Evolutionary conservation across 64 coral and sea anemone genomes (phyloP).

Genomic region (Porites australiensis): DNA sequence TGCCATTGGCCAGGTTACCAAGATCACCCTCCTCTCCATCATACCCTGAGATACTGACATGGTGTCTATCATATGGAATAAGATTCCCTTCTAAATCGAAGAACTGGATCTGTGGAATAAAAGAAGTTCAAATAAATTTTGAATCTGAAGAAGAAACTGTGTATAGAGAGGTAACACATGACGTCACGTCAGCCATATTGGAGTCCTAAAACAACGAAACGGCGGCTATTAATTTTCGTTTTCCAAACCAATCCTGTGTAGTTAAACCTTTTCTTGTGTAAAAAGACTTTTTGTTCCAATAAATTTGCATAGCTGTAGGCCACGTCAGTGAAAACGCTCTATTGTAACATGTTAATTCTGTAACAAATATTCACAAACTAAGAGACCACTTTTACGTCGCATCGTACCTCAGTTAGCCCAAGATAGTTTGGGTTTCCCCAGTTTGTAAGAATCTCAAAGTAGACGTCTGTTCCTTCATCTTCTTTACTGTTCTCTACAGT

Average conservation of each 20-base stretch:
- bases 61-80: constrained; percentile 47
- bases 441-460: constrained; percentile 81
- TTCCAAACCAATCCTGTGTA: too few relatives aligned
- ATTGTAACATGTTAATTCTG: too few relatives aligned
- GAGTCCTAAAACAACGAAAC: too few relatives aligned
- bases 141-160: too few relatives aligned
- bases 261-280: too few relatives aligned
- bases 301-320: too few relatives aligned
- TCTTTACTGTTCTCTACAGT: constrained; percentile 30
- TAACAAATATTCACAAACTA: too few relatives aligned
- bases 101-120: constrained; percentile 79
- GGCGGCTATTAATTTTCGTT: too few relatives aligned
- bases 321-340: too few relatives aligned
- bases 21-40: constrained; percentile 75
- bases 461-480: constrained; percentile 73
- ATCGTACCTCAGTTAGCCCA: constrained; percentile 78
- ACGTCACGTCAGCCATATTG: too few relatives aligned
- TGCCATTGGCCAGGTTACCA: constrained; percentile 74
- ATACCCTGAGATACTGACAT: constrained; percentile 71
- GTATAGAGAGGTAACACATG: too few relatives aligned
- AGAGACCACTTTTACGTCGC: background rate
- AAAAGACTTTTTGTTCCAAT: too few relatives aligned
- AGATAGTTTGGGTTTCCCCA: constrained; percentile 83
- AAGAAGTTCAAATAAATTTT: background rate
- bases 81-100: constrained; percentile 56